Evolutionary conservation across 2,888 invertebrate genomes (phyloP), one percentile per base, ranked within the genome.

Genomic region (Volucella inanis): DNA sequence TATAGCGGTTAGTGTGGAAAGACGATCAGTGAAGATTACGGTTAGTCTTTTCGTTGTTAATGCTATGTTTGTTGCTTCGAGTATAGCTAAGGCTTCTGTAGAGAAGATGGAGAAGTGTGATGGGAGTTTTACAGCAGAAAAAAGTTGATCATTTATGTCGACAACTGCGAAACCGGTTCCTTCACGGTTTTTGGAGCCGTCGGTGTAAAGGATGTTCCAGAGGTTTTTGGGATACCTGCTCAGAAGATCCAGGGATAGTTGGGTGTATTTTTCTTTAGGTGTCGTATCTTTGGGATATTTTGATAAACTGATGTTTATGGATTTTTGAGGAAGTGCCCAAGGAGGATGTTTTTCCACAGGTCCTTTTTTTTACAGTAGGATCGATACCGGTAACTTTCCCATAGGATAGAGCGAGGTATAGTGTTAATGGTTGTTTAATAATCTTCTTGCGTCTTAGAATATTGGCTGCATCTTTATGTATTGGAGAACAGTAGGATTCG

Each of bases 1-100:
- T 38, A 64, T 47, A n/a, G 49, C 49, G 47, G n/a, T 22, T 22
- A 49, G 31, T 10, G 49, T 14, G 14, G 64, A 64, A n/a, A 64
- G 31, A 4, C 47, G 9, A 15, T 64, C 49, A 14, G 64, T 64
- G 12, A 47, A 64, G 38, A 64, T 64, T 10, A 64, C 18, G 45
- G 61, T 61, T 45, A 15, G 43, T 45, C 22, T 43, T n/a, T 45
- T 45, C 22, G 45, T 18, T 43, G 41, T 41, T 39, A 39, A 14
- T 3, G 61, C 61, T 18, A 45, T 45, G 4, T 43, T 61, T 15
- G 61, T 61, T 12, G 61, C 45, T 43, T 43, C 22, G 18, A 45
- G 15, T 31, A 49, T 64, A 49, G 64, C 64, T 49, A 49, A 3
- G 9, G 38, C 64, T 64, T 49, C 64, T 14, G 64, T 14, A 12